These are phyloP conservation scores for Petromus typicus DNA, from an alignment of 2,113 vertebrate genomes.

Conservation along the genomic window DNA sequence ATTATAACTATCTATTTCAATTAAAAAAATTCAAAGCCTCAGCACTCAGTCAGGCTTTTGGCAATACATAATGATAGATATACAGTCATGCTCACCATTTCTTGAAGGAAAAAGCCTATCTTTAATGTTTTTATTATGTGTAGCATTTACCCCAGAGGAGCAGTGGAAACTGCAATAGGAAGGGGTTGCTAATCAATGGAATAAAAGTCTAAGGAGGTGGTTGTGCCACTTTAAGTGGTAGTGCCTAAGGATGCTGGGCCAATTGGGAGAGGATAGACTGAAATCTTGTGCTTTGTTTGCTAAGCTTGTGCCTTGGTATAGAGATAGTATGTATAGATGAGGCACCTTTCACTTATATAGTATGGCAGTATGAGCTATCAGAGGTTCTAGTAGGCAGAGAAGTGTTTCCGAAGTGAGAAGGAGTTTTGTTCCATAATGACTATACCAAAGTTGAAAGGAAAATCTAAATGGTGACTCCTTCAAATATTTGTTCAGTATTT, in stretches of 20 bases:
- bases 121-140: conserved; percentile 20
- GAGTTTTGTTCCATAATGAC: not conserved
- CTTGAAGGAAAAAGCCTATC: conserved; percentile 9
- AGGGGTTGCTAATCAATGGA: not conserved
- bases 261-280: not conserved
- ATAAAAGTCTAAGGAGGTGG: not conserved
- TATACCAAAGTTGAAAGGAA: not conserved
- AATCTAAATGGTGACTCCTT: not conserved
- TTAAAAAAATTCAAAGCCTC: conserved; percentile 45
- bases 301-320: not conserved
- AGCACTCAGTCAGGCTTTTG: conserved; percentile 26
- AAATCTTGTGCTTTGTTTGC: conserved; percentile 11
- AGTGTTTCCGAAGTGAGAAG: not conserved
- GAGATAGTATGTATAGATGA: not conserved
- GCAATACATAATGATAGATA: not conserved
- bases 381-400: conserved; percentile 16
- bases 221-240: not conserved
- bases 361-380: not conserved
- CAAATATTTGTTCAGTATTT: conserved; percentile 48
- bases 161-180: not conserved
- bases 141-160: not conserved
- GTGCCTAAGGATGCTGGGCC: not conserved
- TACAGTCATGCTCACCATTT: conserved; percentile 48
- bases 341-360: not conserved
- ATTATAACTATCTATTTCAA: conserved; percentile 19